A percentile compares a stretch with the other conserved stretches of the same genome.
phyloP scores from a whole-genome alignment of 2,888 invertebrate species.

The Lepeophtheirus nordmannii region DNA sequence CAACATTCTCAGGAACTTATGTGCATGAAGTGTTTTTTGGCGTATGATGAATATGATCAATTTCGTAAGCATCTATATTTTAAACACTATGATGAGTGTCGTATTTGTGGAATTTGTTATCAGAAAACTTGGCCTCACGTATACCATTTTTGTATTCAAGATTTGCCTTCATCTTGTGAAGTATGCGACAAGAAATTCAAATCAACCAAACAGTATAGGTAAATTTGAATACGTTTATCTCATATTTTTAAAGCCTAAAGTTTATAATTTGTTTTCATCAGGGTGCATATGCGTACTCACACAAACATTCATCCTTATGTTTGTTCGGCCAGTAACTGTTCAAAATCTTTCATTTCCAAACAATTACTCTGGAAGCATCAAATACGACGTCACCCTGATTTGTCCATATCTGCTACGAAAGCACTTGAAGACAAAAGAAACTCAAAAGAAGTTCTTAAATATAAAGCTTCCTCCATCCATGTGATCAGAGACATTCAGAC shows the following conservation, averaged over 20 bases:
- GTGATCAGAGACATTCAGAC: not conserved
- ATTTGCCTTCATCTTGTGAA: slow-evolving; percentile 51
- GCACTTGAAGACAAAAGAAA: slow-evolving; percentile 30
- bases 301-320: slow-evolving; percentile 50
- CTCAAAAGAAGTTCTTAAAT: not conserved
- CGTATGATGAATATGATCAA: slow-evolving; percentile 70
- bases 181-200: slow-evolving; percentile 43
- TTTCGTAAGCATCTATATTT: slow-evolving; percentile 77
- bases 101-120: slow-evolving; percentile 62
- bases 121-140: slow-evolving; percentile 84
- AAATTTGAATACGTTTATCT: slow-evolving; percentile 4
- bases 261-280: slow-evolving; percentile 36
- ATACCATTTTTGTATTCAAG: slow-evolving; percentile 75
- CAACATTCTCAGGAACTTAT: slow-evolving; percentile 21
- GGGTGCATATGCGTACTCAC: slow-evolving; percentile 69
- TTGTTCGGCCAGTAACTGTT: slow-evolving; percentile 49
- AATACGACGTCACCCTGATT: slow-evolving; percentile 34
- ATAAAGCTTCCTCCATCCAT: slow-evolving; percentile 2
- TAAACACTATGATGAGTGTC: slow-evolving; percentile 81
- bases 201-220: slow-evolving; percentile 12
- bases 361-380: slow-evolving; percentile 55
- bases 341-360: slow-evolving; percentile 62
- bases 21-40: slow-evolving; percentile 71
- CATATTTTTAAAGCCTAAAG: not conserved
- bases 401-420: slow-evolving; percentile 45